A percentile compares a stretch with the other conserved stretches of the same genome.
These are phyloP conservation scores for Drosophila lowei DNA, from an alignment of 1,140 invertebrate genomes.

Conservation along the genomic window DNA sequence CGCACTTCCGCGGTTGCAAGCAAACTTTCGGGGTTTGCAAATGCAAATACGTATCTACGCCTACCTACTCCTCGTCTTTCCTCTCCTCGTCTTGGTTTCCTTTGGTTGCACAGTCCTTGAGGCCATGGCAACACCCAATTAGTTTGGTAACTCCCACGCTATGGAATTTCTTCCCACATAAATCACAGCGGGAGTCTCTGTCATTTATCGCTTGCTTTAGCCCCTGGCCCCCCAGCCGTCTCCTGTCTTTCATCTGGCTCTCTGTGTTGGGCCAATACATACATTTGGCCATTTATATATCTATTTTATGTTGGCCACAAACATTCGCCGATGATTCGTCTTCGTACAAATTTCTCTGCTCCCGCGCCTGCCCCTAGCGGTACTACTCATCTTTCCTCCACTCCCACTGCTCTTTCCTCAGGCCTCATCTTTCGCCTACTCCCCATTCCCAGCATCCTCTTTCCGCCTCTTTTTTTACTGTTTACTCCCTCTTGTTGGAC, in stretches of 20 bases:
- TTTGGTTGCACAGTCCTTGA: slow-evolving; percentile 39
- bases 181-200: slow-evolving; percentile 49
- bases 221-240: neutral
- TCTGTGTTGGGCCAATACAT: too few relatives aligned
- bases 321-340: slow-evolving; percentile 43
- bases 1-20: slow-evolving; percentile 1
- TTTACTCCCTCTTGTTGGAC: too few relatives aligned
- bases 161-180: slow-evolving; percentile 15
- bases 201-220: slow-evolving; percentile 40
- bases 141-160: slow-evolving; percentile 9
- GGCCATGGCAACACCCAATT: slow-evolving; percentile 28
- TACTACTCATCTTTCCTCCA: too few relatives aligned
- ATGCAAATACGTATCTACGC: slow-evolving; percentile 54
- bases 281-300: slow-evolving; percentile 56
- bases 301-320: slow-evolving; percentile 60
- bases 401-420: too few relatives aligned
- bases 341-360: slow-evolving; percentile 49
- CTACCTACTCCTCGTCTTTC: slow-evolving; percentile 3
- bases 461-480: too few relatives aligned
- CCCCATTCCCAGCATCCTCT: too few relatives aligned
- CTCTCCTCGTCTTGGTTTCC: slow-evolving; percentile 13
- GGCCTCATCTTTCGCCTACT: too few relatives aligned
- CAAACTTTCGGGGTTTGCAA: slow-evolving; percentile 36
- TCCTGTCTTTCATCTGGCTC: neutral
- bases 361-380: slow-evolving; percentile 5